These are phyloP conservation scores for Phoenicopterus ruber DNA, from an alignment of 2,113 vertebrate species.

Conservation along the genomic window DNA sequence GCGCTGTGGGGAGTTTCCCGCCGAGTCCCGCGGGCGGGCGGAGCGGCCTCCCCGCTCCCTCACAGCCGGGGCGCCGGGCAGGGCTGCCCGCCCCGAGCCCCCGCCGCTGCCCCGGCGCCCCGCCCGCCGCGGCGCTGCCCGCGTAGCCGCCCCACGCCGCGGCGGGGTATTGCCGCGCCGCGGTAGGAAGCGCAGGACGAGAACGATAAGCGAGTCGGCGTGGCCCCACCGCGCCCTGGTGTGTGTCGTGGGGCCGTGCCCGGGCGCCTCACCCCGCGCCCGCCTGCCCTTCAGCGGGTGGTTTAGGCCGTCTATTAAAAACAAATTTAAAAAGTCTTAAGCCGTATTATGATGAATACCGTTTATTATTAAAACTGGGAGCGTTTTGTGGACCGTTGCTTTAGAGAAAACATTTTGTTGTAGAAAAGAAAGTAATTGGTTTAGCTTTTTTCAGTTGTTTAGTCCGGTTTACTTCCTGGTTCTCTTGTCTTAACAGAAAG, in stretches of 20 bases:
- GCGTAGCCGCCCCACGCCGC: background rate
- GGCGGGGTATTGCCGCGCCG: background rate
- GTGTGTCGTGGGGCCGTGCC: too few relatives aligned
- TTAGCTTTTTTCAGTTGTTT: background rate
- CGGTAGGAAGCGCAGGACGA: background rate
- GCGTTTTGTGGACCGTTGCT: background rate
- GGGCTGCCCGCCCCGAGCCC: too few relatives aligned
- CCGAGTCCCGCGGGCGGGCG: background rate
- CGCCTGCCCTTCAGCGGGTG: background rate
- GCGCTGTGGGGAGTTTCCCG: background rate
- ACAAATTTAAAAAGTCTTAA: rapidly evolving
- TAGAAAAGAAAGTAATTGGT: background rate
- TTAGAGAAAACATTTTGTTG: background rate
- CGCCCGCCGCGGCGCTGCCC: too few relatives aligned
- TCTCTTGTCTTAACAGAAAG: background rate
- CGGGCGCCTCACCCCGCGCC: background rate
- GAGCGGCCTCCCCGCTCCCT: too few relatives aligned
- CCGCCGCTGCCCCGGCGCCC: too few relatives aligned
- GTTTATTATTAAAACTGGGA: background rate
- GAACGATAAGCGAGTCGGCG: background rate
- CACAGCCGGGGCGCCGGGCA: too few relatives aligned
- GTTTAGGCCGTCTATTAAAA: rapidly evolving
- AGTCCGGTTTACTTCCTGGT: background rate
- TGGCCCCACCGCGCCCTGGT: background rate
- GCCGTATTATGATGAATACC: rapidly evolving